Conservation (phyloP, 2,113 vertebrate species). For the Notothenia rossii region DNA sequence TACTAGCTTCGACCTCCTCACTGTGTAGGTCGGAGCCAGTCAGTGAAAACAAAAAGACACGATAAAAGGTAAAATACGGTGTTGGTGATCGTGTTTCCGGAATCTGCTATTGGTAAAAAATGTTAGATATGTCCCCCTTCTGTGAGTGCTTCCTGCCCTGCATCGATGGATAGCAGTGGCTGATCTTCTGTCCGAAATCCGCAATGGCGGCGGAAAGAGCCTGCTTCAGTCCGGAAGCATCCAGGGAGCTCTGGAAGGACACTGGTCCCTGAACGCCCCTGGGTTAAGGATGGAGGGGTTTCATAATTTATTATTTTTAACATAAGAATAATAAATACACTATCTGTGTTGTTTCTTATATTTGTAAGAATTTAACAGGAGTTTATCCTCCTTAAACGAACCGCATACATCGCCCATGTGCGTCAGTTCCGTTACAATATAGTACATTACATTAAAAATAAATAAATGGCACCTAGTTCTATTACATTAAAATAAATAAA, state of each 20-base stretch:
- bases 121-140: conserved; percentile 37
- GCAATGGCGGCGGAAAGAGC: conserved; percentile 94
- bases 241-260: conserved; percentile 86
- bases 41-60: conserved; percentile 45
- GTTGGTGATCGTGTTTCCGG: conserved; percentile 35
- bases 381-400: not conserved
- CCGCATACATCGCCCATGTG: not conserved
- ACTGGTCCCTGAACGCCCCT: conserved; percentile 33
- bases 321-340: not conserved
- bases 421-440: conserved; percentile 82
- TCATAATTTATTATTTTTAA: not conserved
- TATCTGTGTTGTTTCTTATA: not conserved
- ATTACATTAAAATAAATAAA: no score
- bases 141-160: conserved; percentile 65
- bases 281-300: not conserved
- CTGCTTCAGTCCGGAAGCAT: conserved; percentile 89
- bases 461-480: no score
- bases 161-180: conserved; percentile 78
- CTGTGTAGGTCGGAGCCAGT: conserved; percentile 77
- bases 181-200: conserved; percentile 84
- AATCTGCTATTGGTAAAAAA: conserved; percentile 15
- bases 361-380: no score
- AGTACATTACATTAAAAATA: not conserved
- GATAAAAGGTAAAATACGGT: not conserved
- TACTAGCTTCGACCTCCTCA: conserved; percentile 84